phyloP scores from a whole-genome alignment of 2,113 vertebrate genomes.

The Aepyceros melampus region DNA sequence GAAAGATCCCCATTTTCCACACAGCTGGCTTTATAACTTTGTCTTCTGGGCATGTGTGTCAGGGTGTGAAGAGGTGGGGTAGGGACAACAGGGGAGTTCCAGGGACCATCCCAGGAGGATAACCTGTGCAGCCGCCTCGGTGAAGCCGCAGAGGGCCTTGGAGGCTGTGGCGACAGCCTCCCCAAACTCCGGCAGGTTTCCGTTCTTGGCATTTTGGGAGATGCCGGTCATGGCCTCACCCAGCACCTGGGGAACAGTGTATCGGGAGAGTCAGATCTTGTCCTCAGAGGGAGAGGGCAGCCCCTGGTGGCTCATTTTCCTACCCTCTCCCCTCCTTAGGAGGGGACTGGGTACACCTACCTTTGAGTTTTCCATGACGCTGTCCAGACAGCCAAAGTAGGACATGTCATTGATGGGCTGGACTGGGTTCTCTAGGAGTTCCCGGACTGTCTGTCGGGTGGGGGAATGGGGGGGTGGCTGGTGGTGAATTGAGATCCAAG shows the following conservation, averaged over 20 bases:
- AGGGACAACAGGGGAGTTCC: neutral
- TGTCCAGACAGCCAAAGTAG: conserved; percentile 98
- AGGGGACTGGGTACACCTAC: conserved; percentile 69
- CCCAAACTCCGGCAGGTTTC: conserved; percentile 94
- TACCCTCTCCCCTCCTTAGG: neutral
- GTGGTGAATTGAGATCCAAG: neutral
- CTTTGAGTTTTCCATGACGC: conserved; percentile 99
- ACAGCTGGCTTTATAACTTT: neutral
- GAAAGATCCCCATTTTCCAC: neutral
- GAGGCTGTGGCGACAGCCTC: conserved; percentile 93
- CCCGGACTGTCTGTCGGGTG: conserved; percentile 88
- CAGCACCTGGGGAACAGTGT: conserved; percentile 84
- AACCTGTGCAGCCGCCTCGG: conserved; percentile 96
- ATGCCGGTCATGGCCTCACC: conserved; percentile 98
- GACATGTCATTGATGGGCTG: conserved; percentile 94
- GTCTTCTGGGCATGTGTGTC: neutral
- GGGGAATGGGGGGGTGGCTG: neutral
- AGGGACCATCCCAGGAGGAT: neutral
- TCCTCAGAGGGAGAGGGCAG: neutral
- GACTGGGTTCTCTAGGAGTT: conserved; percentile 95
- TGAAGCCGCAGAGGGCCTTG: conserved; percentile 96
- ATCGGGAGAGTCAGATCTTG: neutral
- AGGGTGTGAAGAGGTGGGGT: neutral
- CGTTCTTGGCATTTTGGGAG: conserved; percentile 97
- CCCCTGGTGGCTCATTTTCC: neutral